phyloP scores from a whole-genome alignment of 2,888 invertebrate genomes.

The Epirrhoe alternata region DNA sequence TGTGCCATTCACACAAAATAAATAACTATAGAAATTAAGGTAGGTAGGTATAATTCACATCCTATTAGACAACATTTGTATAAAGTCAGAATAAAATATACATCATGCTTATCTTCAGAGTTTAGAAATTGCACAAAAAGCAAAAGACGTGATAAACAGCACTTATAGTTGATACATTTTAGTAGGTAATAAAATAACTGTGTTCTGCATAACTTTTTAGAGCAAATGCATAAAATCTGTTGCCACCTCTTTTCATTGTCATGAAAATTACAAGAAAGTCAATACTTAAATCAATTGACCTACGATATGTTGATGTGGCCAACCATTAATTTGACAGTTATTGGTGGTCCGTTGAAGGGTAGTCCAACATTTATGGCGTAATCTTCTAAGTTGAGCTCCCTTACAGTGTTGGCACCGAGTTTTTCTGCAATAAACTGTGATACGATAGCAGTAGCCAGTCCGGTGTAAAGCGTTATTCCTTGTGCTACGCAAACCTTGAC shows the following conservation, averaged over 20 bases:
- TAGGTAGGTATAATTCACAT: too few relatives aligned
- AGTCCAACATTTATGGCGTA: conserved; percentile 22
- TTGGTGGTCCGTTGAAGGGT: conserved; percentile 17
- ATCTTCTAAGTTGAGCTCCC: conserved; percentile 22
- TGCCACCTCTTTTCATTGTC: background rate
- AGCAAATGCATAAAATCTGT: background rate
- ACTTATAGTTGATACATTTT: too few relatives aligned
- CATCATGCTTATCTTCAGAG: too few relatives aligned
- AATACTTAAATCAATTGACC: background rate
- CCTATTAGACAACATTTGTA: too few relatives aligned
- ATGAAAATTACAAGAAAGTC: background rate
- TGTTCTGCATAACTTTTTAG: too few relatives aligned
- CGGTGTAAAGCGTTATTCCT: conserved; percentile 26
- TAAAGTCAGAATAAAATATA: too few relatives aligned
- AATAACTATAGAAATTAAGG: too few relatives aligned
- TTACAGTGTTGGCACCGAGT: conserved; percentile 46
- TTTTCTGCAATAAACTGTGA: conserved; percentile 49
- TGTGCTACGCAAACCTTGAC: conserved; percentile 11
- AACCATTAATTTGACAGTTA: conserved; percentile 29
- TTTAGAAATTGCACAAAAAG: too few relatives aligned
- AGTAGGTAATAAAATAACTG: too few relatives aligned
- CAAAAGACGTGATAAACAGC: too few relatives aligned
- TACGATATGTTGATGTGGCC: conserved; percentile 7
- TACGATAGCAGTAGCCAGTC: conserved; percentile 49
- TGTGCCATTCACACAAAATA: too few relatives aligned